Base-by-base conservation (phyloP, 2,113 vertebrate genomes). In the Grus americana region DNA sequence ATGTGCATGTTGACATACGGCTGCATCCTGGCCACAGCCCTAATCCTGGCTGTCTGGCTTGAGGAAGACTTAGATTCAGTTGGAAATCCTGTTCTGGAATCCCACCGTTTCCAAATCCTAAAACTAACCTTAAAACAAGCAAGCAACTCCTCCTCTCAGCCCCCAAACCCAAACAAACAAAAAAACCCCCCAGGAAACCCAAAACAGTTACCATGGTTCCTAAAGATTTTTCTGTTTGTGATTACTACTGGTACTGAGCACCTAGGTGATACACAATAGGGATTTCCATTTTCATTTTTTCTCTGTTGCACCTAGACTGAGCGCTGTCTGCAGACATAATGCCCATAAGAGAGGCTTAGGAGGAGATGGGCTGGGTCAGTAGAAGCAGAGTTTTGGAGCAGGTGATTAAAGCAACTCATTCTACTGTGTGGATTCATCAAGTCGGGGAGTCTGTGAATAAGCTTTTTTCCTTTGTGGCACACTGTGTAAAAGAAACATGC, bases 1-100 rank as follows among this genome's bases (percentile, higher is more conserved):
- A 1, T 4, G 24, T 68, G 11, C 21, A 0, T 17, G 13, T 36
- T 79, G 50, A 12, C 1, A 1, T 46, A 15, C 22, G 55, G 49
- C n/a, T 73, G 20, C 46, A n/a, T 61, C 24, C 26, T 61, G 23
- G 68, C 59, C 36, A 30, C 49, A 65, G 76, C 47, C 29, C 17
- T 59, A n/a, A 38, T 63, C 67, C n/a, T 93, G 10, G 2, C 38
- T 73, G 11, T 17, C 54, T 80, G 49, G 9, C 14, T 80, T 79
- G 38, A 86, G 47, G 5, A 61, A 18, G 38, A 46, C 46, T 79
- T 57, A 38, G 16, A 49, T 30, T 74, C 26, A 38, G 23, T 11
- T 20, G 44, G 49, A 89, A 73, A 59, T 80, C 15, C 30, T 79
- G 17, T 73, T 84, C 30, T 40, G 65, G 68, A 87, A 81, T 73